Conservation (phyloP, 2,888 invertebrate genomes). For the Eilema griseolum region DNA sequence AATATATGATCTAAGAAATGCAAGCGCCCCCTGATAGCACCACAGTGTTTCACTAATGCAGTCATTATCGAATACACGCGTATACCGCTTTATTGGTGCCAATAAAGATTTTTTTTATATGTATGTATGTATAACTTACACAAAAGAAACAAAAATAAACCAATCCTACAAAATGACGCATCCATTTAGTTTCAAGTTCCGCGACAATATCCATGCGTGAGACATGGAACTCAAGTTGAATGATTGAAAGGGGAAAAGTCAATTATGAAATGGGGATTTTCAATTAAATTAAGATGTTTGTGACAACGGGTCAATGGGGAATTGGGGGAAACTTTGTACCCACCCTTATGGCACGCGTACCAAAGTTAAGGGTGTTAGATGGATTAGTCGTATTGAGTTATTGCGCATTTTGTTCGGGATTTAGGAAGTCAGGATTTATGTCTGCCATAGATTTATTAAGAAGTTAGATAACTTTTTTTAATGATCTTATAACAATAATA, state of each 20-base stretch:
- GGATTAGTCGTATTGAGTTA: constrained; percentile 1
- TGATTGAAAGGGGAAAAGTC: constrained; percentile 62
- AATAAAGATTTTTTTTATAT: too few species aligned
- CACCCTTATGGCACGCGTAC: constrained; percentile 29
- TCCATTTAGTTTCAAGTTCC: constrained; percentile 11
- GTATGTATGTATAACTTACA: too few species aligned
- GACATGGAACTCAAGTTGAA: constrained; percentile 31
- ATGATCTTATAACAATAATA: too few species aligned
- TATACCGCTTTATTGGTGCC: too few species aligned
- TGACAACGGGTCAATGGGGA: constrained; percentile 48
- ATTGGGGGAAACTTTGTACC: constrained; percentile 31
- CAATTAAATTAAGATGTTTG: constrained; percentile 71
- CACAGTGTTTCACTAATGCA: too few species aligned
- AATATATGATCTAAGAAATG: too few species aligned
- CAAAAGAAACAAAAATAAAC: neutral
- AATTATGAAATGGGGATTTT: constrained; percentile 71
- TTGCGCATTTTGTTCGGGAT: constrained; percentile 1
- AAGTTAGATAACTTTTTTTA: neutral
- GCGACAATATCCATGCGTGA: constrained; percentile 13
- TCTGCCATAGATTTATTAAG: neutral
- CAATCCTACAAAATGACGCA: neutral
- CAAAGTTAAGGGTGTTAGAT: constrained; percentile 16
- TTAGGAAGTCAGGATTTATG: neutral
- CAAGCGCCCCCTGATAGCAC: too few species aligned
- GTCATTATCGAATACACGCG: too few species aligned